Evolutionary conservation across 2,888 invertebrate species (phyloP), one percentile per base, ranked within the genome.

Genomic region (Leucophora obtusa): DNA sequence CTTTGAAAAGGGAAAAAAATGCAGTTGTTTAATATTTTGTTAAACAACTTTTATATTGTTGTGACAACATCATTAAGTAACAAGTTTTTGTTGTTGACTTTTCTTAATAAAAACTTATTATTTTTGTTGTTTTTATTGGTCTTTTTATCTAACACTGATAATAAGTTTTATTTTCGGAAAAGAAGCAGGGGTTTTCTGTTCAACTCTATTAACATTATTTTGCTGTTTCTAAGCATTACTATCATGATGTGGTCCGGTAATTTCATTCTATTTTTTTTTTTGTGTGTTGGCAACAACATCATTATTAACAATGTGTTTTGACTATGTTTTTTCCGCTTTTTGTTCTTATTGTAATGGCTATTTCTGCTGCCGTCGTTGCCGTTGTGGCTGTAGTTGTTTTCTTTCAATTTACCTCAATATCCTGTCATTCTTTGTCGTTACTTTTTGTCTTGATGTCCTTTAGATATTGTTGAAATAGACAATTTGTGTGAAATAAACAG

Each of bases 281-380:
- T 14, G 4, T 1, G 14, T n/a, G 43, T n/a, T 47, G 1, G 1
- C 43, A n/a, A 6, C 43, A 47, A 14, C 43, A n/a, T 47, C 43
- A n/a, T 47, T 47, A 47, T 47, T n/a, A 14, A n/a, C 43, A n/a
- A 47, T 47, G 43, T 47, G 1, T 47, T 47, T 47, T 47, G 6
- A 47, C 3, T n/a, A n/a, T 47, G 38, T 38, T 7, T 28, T n/a
- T 38, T 1, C 38, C 38, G 4, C 43, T 47, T 47, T n/a, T 47
- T 47, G 43, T 53, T 65, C 35, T 65, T 65, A 65, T 65, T 51
- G 35, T 65, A 65, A 65, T 66, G 53, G n/a, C 15, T n/a, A 4
- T 18, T 28, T 54, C 38, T 53, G 35, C 17, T 14, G 50, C 3
- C 17, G 35, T 17, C 33, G 11, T 28, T 63, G 50, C 53, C 14